Conservation (phyloP, 2,113 vertebrate species). For the Brienomyrus longianalis region DNA sequence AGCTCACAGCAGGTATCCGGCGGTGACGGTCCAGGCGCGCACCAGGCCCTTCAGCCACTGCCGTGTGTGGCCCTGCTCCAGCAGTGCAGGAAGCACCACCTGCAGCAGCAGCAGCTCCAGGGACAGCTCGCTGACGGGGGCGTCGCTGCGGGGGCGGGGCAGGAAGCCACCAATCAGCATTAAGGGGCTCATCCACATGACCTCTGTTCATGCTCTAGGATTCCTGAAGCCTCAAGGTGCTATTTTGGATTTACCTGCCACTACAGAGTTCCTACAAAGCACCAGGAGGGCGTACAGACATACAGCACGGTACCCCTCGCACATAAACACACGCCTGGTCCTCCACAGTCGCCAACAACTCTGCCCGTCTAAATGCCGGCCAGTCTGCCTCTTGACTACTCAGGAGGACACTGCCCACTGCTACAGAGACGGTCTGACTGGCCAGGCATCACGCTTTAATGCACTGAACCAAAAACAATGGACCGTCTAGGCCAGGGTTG, state of each 20-base stretch:
- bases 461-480: neutral
- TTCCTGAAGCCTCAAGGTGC: neutral
- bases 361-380: neutral
- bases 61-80: conserved; percentile 94
- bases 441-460: neutral
- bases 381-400: neutral
- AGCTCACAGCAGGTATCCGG: conserved; percentile 90
- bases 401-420: neutral
- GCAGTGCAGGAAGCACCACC: conserved; percentile 90
- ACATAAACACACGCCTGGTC: neutral
- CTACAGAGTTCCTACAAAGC: neutral
- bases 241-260: neutral
- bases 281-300: neutral
- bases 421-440: neutral
- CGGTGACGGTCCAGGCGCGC: conserved; percentile 91
- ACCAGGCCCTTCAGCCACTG: conserved; percentile 98
- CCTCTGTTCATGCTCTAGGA: neutral
- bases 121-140: conserved; percentile 94
- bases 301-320: neutral
- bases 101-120: conserved; percentile 92
- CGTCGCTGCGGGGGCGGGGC: conserved; percentile 68
- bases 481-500: neutral
- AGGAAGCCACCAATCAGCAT: neutral
- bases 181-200: neutral
- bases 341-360: neutral